Evolutionary conservation across 1,140 invertebrate genomes (phyloP).

Genomic region (Pseudomyrmex cubaensis): DNA sequence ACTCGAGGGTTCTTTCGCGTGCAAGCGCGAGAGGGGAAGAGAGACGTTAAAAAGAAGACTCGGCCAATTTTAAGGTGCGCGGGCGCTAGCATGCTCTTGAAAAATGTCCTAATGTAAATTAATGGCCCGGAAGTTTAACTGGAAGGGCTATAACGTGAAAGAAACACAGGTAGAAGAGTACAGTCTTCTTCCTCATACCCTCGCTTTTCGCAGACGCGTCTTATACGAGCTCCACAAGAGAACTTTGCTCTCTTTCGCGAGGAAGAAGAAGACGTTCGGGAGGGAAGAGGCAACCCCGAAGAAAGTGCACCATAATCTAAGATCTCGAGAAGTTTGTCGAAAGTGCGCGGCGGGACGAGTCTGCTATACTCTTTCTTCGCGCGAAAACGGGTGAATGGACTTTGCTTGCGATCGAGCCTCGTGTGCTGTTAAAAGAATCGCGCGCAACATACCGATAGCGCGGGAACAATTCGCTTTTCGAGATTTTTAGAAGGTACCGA

Average conservation of each 20-base stretch:
- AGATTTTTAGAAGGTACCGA: background rate
- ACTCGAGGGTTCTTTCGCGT: slow-evolving; percentile 55
- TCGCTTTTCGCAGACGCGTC: background rate
- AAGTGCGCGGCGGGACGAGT: slow-evolving; percentile 61
- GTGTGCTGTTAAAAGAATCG: slow-evolving; percentile 20
- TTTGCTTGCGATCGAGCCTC: slow-evolving; percentile 67
- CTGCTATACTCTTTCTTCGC: slow-evolving; percentile 54
- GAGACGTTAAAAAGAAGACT: slow-evolving; percentile 69
- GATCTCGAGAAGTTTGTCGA: slow-evolving; percentile 70
- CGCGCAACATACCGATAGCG: background rate
- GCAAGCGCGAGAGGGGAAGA: background rate
- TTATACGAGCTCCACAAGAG: slow-evolving; percentile 52
- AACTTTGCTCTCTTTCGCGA: slow-evolving; percentile 63
- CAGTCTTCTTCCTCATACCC: background rate
- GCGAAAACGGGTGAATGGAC: slow-evolving; percentile 64
- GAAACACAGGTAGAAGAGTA: slow-evolving; percentile 68
- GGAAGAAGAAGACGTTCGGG: background rate
- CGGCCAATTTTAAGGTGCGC: slow-evolving; percentile 72
- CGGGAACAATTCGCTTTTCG: background rate
- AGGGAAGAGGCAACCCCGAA: slow-evolving; percentile 18
- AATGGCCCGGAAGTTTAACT: slow-evolving; percentile 79
- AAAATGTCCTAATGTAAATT: slow-evolving; percentile 81
- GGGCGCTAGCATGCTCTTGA: slow-evolving; percentile 70
- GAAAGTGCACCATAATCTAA: slow-evolving; percentile 73
- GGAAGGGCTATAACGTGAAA: slow-evolving; percentile 67